Conservation (phyloP, 2,113 vertebrate genomes). For the Muscicapa adusta region DNA sequence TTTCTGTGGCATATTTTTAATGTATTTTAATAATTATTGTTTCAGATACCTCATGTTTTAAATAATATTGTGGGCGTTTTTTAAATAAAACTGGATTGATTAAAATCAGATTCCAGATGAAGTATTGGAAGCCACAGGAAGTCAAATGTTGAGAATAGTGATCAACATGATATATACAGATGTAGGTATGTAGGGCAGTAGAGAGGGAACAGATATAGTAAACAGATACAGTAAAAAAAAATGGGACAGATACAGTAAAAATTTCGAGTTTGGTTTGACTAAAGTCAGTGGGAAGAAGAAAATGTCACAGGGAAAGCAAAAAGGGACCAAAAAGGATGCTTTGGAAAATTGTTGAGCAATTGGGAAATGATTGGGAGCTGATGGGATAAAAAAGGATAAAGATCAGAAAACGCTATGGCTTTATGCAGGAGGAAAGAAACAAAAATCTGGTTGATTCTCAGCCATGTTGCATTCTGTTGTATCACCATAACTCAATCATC, state of each 20-base stretch:
- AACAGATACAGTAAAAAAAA: background rate
- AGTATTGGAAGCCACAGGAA: background rate
- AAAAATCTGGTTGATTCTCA: background rate
- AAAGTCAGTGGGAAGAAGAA: background rate
- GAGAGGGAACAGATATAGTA: background rate
- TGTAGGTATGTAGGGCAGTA: background rate
- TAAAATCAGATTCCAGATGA: background rate
- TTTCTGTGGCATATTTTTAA: background rate
- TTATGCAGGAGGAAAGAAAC: background rate
- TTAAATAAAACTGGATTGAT: background rate
- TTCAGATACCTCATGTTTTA: background rate
- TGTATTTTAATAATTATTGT: background rate
- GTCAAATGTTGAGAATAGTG: background rate
- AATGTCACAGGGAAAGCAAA: background rate
- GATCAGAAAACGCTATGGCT: background rate
- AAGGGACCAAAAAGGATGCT: background rate
- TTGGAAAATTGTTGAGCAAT: background rate
- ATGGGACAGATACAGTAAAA: background rate
- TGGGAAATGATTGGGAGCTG: background rate
- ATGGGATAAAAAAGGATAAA: background rate
- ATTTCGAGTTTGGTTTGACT: background rate
- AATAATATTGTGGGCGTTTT: background rate
- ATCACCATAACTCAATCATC: background rate
- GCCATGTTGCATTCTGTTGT: background rate
- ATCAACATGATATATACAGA: background rate